Evolutionary conservation across 1,140 invertebrate genomes (phyloP).

Genomic region (Orussus abietinus): DNA sequence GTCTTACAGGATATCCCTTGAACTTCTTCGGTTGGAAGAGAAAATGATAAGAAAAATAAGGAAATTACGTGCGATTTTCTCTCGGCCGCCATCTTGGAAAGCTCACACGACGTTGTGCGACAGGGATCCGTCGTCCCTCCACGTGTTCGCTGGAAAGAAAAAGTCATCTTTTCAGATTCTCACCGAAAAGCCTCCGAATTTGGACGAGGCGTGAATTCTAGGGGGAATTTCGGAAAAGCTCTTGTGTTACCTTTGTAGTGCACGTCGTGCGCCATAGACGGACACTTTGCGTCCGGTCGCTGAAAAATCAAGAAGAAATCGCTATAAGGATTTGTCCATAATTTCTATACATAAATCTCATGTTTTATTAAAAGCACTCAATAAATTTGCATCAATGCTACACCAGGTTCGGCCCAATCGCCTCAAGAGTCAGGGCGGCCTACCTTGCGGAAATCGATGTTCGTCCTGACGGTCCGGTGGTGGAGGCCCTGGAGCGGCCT

Average conservation of each 20-base stretch:
- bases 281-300: constrained; percentile 61
- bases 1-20: too few relatives aligned
- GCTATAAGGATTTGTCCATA: too few relatives aligned
- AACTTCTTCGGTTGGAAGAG: too few relatives aligned
- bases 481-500: constrained; percentile 85
- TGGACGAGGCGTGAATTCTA: neutral
- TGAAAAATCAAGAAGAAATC: constrained; percentile 46
- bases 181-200: constrained; percentile 26
- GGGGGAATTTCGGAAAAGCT: constrained; percentile 16
- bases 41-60: too few relatives aligned
- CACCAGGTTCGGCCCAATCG: too few relatives aligned
- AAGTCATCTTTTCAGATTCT: constrained; percentile 43
- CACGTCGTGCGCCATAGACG: constrained; percentile 70
- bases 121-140: constrained; percentile 41
- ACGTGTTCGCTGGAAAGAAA: constrained; percentile 50
- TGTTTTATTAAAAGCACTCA: too few relatives aligned
- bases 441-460: constrained; percentile 89
- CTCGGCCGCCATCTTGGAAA: too few relatives aligned
- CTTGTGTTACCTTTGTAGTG: constrained; percentile 62
- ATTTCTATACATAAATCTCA: too few relatives aligned
- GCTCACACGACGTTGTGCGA: constrained; percentile 43
- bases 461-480: constrained; percentile 89
- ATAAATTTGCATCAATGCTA: too few relatives aligned
- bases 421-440: constrained; percentile 21
- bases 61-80: too few relatives aligned